Evolutionary conservation across 2,888 invertebrate genomes (phyloP).

Genomic region (Sericinus montela): DNA sequence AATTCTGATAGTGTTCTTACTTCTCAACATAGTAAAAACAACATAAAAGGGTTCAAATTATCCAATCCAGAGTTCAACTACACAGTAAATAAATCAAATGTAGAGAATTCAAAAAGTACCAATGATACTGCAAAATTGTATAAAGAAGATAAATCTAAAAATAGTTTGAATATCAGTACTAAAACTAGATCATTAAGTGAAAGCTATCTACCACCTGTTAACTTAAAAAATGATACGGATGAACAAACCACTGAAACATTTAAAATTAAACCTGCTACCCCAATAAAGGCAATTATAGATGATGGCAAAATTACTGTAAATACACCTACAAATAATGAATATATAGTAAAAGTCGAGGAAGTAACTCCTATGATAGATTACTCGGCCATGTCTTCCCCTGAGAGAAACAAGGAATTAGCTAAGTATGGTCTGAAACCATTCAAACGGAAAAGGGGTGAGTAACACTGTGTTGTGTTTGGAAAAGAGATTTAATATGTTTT

Average conservation of each 20-base stretch:
- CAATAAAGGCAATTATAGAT: slow-evolving; percentile 11
- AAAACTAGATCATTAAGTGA: slow-evolving; percentile 26
- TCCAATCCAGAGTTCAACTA: slow-evolving; percentile 83
- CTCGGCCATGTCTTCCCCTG: slow-evolving; percentile 76
- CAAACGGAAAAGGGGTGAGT: slow-evolving; percentile 79
- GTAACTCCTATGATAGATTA: slow-evolving; percentile 81
- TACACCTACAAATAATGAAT: slow-evolving; percentile 62
- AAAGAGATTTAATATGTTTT: no score
- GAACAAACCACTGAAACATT: slow-evolving; percentile 13
- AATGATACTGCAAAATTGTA: slow-evolving; percentile 40
- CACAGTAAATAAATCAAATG: slow-evolving; percentile 65
- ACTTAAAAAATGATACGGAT: slow-evolving; percentile 25
- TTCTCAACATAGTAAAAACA: slow-evolving; percentile 35
- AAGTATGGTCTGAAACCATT: slow-evolving; percentile 84
- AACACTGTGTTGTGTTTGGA: no score
- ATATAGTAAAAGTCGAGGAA: slow-evolving; percentile 74
- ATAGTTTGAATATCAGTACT: slow-evolving; percentile 14
- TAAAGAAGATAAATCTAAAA: slow-evolving; percentile 22
- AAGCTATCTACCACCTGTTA: slow-evolving; percentile 35
- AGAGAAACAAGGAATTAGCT: slow-evolving; percentile 76
- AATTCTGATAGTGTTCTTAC: slow-evolving; percentile 19
- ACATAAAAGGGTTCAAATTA: slow-evolving; percentile 51
- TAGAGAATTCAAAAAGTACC: slow-evolving; percentile 37
- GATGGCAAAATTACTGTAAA: slow-evolving; percentile 24
- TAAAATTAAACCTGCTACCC: slow-evolving; percentile 7